Base-by-base conservation (phyloP, 2,888 invertebrate genomes). In the Elysia crispata region DNA sequence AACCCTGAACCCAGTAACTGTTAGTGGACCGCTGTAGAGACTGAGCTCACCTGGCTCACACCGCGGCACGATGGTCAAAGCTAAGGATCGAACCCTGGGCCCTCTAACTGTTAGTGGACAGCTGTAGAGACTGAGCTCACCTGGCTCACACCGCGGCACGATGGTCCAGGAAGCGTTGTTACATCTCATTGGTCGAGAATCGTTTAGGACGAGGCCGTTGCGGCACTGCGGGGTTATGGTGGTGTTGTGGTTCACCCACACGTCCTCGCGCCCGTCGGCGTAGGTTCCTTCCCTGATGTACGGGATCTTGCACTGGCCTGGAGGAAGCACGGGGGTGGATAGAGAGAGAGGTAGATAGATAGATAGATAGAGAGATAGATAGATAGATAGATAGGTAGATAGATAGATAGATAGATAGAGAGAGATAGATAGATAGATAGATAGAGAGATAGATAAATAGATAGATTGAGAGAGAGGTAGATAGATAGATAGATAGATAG, bases 151-250 rank as follows among this genome's bases (percentile, higher is more conserved):
- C 86, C 94, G 94, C 0, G 98, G 98, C 86, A 97, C 96, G 83
- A 96, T 95, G 0, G 97, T 96, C 98, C 98, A 99, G 0, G 97
- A 97, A 0, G 98, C 98, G 88, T 98, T 98, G 90, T 96, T 95
- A 91, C 99, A 99, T 74, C 50, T 85, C 80, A 88, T 86, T 1
- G 80, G 82, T 11, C 85, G 81, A 54, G 85, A 85, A 62, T 86
- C 87, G 60, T 86, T 86, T 3, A 89, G 86, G 15, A 88, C 87
- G 31, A 88, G 85, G 11, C 90, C 90, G 41, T 86, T 81, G 25
- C 83, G 85, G 84, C 91, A 91, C 23, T 79, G 80, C 77, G 87
- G 90, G 57, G 84, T 80, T 20, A 91, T 83, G 11, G 81, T 82
- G 0, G 83, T 83, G 11, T 85, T 86, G 76, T 91, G 90, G 73